These are phyloP conservation scores for Amblyteles armatorius DNA, from an alignment of 2,888 invertebrate genomes.

Conservation along the genomic window DNA sequence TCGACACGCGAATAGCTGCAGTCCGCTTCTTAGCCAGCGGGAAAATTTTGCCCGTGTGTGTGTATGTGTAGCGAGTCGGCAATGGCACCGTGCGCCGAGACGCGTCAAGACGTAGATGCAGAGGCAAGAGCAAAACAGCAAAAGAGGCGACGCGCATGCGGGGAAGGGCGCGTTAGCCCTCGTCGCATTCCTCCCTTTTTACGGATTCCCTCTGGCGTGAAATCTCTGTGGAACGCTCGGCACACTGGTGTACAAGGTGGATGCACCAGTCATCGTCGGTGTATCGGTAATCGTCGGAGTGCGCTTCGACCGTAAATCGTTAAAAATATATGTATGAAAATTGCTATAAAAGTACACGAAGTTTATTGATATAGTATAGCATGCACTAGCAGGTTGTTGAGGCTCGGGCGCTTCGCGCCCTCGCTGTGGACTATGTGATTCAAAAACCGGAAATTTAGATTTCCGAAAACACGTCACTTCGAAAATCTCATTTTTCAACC, in stretches of 20 bases:
- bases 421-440: no score
- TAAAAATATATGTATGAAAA: no score
- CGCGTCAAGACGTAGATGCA: constrained; percentile 3
- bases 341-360: no score
- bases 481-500: no score
- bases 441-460: no score
- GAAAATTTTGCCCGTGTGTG: background rate
- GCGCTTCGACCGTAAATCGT: no score
- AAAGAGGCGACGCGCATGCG: constrained; percentile 20
- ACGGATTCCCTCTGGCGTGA: constrained; percentile 70
- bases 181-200: constrained; percentile 76
- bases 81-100: background rate
- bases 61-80: background rate
- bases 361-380: no score
- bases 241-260: background rate
- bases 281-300: no score
- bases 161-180: constrained; percentile 14
- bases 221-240: constrained; percentile 8
- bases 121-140: constrained; percentile 10
- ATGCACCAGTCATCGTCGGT: no score
- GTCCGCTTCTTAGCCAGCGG: background rate
- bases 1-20: background rate
- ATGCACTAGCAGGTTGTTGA: no score
- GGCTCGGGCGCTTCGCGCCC: no score
- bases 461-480: no score